These are phyloP conservation scores for Papilio polytes DNA, from an alignment of 1,140 invertebrate species.

Conservation along the genomic window DNA sequence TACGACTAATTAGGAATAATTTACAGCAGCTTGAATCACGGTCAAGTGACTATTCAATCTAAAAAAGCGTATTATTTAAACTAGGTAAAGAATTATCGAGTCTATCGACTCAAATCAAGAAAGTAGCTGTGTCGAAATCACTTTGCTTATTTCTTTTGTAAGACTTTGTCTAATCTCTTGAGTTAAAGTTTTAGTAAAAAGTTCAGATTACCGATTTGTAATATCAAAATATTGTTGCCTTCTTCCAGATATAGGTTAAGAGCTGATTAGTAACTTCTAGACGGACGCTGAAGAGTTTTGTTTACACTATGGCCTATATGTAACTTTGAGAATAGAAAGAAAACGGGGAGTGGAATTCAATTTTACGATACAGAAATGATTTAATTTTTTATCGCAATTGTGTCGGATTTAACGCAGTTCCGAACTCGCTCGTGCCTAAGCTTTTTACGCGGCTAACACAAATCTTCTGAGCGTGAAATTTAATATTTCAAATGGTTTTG, in stretches of 20 bases:
- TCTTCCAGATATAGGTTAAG: too few species aligned
- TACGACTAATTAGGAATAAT: background rate
- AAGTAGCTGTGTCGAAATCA: too few species aligned
- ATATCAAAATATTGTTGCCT: too few species aligned
- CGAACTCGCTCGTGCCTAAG: constrained; percentile 39
- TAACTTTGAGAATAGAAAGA: background rate
- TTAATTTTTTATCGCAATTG: constrained; percentile 38
- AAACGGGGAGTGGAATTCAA: background rate
- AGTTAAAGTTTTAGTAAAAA: too few species aligned
- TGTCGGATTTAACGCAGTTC: constrained; percentile 34
- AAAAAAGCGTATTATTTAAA: too few species aligned
- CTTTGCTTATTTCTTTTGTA: too few species aligned
- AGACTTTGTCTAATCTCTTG: too few species aligned
- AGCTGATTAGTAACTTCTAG: too few species aligned
- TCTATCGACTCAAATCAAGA: too few species aligned
- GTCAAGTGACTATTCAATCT: too few species aligned
- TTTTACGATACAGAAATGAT: background rate
- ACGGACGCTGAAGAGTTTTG: background rate
- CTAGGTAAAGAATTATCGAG: too few species aligned
- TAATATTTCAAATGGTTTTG: constrained; percentile 68
- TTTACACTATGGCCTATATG: background rate
- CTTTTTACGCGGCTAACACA: constrained; percentile 59
- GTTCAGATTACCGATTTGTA: too few species aligned
- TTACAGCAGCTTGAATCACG: background rate
- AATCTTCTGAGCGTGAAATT: constrained; percentile 73